Base-by-base conservation (phyloP, 2,888 invertebrate species). In the Escarpia spicata region DNA sequence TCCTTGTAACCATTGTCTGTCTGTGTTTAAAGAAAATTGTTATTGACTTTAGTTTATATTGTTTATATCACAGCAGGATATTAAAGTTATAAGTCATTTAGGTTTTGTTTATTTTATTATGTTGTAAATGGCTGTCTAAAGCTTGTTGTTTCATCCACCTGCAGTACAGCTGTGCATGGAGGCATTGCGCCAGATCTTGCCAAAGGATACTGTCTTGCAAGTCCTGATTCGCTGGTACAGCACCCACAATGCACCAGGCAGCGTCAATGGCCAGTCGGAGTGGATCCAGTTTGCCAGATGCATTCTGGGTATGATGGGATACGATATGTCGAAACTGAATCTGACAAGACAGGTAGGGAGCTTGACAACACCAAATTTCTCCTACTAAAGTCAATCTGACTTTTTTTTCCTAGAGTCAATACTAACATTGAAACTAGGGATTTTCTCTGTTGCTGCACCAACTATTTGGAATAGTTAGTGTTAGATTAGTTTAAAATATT, bases 141-240 rank as follows among this genome's bases (percentile, higher is more conserved):
- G 75, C 26, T 6, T 6, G 3, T 75, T 93, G 94, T 92, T 93
- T 75, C 75, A 2, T 75, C 26, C 4, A 26, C 75, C 75, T 26
- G n/a, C 98, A 95, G 98, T 98, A 43, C 97, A 97, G 0, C 97
- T 97, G 92, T 98, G 98, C 95, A 97, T 98, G 92, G 97, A 97
- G 93, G 98, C 98, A 0, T 96, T 99, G 90, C 97, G 97, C 92
- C 97, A 98, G 94, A 97, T 98, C 91, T 96, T 99, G 93, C 98
- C 98, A 43, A 97, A 97, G 94, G 98, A 98, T 95, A 97, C 98
- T 91, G 98, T 98, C 15, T 97, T 98, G 96, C 98, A 98, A 93
- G 97, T 98, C 9, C 97, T 98, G 92, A 97, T 98, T 92, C 97
- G 98, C 95, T 99, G 99, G 99, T 99, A 98, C 96, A 98, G 98